Conservation (phyloP, 1,140 invertebrate genomes). For the Trachymyrmex septentrionalis region DNA sequence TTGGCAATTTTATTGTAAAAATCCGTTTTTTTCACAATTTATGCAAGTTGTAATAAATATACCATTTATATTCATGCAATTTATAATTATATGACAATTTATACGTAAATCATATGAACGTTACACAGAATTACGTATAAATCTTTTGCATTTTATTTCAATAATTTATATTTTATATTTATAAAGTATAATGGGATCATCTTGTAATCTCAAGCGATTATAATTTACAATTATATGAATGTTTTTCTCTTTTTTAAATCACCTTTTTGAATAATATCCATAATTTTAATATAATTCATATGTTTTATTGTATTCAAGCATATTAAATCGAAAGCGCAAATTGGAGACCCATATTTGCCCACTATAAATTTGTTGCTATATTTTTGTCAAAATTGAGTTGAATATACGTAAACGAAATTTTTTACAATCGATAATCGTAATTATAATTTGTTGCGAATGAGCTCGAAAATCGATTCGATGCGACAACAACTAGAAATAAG, state of each 20-base stretch:
- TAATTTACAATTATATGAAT: slow-evolving; percentile 17
- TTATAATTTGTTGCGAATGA: slow-evolving; percentile 17
- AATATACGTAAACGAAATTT: not conserved
- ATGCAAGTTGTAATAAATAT: slow-evolving; percentile 11
- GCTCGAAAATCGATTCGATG: slow-evolving; percentile 33
- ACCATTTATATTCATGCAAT: slow-evolving; percentile 20
- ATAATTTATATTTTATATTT: not conserved
- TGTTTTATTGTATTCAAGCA: not conserved
- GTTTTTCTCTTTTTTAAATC: not conserved
- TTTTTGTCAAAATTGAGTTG: not conserved
- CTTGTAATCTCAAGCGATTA: not conserved
- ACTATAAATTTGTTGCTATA: not conserved
- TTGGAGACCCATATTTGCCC: not conserved
- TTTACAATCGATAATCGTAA: not conserved
- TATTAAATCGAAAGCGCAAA: not conserved
- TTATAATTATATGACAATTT: slow-evolving; percentile 34
- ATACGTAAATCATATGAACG: not conserved
- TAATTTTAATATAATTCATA: not conserved
- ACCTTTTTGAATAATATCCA: not conserved
- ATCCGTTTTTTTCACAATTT: not conserved
- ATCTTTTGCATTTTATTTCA: slow-evolving; percentile 9
- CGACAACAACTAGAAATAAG: not conserved
- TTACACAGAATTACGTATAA: not conserved
- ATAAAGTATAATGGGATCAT: not conserved
- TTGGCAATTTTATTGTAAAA: not conserved